Evolutionary conservation across 1,140 invertebrate species (phyloP).

Genomic region (Philaenus spumarius): DNA sequence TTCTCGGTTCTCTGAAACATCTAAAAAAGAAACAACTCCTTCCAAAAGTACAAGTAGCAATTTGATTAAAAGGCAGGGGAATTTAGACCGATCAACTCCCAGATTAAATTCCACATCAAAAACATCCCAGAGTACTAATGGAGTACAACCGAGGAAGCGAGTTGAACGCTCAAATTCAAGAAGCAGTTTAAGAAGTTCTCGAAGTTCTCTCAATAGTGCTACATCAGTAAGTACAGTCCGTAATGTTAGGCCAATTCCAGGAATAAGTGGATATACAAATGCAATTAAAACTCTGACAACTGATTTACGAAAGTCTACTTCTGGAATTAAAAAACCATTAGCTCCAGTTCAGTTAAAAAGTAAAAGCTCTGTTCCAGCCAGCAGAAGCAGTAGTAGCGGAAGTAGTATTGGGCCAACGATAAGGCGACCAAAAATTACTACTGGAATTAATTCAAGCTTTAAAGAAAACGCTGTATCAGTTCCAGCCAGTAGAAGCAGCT

Average conservation of each 20-base stretch:
- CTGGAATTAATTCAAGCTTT: constrained; percentile 34
- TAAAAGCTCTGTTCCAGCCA: constrained; percentile 49
- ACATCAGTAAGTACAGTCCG: constrained; percentile 72
- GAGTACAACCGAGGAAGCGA: constrained; percentile 19
- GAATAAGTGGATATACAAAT: constrained; percentile 33
- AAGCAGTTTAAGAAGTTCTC: constrained; percentile 68
- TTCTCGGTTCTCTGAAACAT: constrained; percentile 34
- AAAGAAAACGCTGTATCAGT: constrained; percentile 41
- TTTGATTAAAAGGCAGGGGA: neutral
- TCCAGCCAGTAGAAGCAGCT: constrained; percentile 61
- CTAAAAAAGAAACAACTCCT: constrained; percentile 23
- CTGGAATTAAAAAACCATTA: constrained; percentile 36
- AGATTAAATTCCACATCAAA: constrained; percentile 3
- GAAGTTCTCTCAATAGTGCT: constrained; percentile 73
- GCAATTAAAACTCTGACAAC: constrained; percentile 35
- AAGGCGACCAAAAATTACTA: constrained; percentile 22
- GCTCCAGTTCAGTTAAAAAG: constrained; percentile 28
- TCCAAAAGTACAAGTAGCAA: constrained; percentile 17
- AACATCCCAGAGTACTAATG: neutral
- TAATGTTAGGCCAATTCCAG: constrained; percentile 45
- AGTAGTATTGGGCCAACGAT: constrained; percentile 52
- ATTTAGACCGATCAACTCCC: constrained; percentile 8
- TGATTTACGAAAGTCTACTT: constrained; percentile 29
- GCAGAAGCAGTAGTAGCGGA: constrained; percentile 62
- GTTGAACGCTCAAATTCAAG: constrained; percentile 57